These are phyloP conservation scores for Passer montanus DNA, from an alignment of 2,113 vertebrate species.

Conservation along the genomic window DNA sequence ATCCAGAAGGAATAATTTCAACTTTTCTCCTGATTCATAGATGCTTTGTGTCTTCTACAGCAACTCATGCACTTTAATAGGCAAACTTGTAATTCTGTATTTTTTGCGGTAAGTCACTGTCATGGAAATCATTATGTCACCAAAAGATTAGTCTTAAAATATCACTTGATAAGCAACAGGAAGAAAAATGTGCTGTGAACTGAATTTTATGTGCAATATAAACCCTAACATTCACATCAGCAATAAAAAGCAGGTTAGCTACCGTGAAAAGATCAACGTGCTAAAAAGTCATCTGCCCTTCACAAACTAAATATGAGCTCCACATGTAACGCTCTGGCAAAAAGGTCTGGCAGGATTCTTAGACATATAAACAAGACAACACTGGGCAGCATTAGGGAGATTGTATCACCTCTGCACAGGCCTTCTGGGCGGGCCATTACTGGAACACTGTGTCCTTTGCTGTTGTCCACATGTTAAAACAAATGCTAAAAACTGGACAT, in stretches of 20 bases:
- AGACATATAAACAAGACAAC: background rate
- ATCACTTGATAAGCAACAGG: background rate
- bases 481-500: conserved; percentile 17
- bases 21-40: background rate
- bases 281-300: background rate
- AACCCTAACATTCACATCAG: background rate
- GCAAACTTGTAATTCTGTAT: background rate
- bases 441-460: conserved; percentile 49
- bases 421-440: background rate
- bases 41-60: background rate
- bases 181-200: background rate
- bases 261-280: background rate
- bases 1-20: background rate
- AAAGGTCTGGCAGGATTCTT: background rate
- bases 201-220: background rate
- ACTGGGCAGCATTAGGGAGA: conserved; percentile 25
- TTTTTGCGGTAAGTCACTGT: background rate
- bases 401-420: conserved; percentile 47
- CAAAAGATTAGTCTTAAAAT: background rate
- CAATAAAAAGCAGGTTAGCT: background rate
- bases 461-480: conserved; percentile 20
- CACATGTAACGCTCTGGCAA: background rate
- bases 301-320: background rate
- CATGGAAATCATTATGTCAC: conserved; percentile 3
- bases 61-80: background rate